Percentiles rank a stretch among this genome's conserved stretches.
phyloP scores from a whole-genome alignment of 2,113 vertebrate species.

The Promerops cafer region DNA sequence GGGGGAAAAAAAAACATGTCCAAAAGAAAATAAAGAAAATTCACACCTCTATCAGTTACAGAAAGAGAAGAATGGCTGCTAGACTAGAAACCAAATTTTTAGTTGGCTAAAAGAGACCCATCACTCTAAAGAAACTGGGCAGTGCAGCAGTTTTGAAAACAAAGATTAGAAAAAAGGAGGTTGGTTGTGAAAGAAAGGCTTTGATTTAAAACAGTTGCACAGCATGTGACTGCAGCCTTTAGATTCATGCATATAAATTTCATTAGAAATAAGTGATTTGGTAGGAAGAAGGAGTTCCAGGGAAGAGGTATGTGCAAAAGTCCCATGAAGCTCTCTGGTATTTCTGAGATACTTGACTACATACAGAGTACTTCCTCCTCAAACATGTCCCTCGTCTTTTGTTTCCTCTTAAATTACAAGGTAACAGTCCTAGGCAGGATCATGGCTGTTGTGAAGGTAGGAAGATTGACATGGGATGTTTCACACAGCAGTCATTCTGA shows the following conservation, averaged over 20 bases:
- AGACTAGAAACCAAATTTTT: neutral
- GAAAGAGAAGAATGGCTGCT: neutral
- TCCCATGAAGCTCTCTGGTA: neutral
- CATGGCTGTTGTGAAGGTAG: neutral
- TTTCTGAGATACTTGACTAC: neutral
- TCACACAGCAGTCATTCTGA: neutral
- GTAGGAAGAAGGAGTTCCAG: neutral
- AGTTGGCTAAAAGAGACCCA: neutral
- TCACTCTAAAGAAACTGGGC: neutral
- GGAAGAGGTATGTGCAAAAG: neutral
- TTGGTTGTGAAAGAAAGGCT: neutral
- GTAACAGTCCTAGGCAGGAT: neutral
- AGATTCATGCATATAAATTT: neutral
- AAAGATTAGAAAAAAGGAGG: neutral
- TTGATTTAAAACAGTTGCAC: neutral
- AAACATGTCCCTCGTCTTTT: neutral
- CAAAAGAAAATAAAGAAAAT: neutral
- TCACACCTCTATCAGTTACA: neutral
- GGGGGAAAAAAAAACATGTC: rapidly evolving
- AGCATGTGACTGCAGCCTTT: neutral
- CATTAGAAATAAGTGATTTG: neutral
- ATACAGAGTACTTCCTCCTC: neutral
- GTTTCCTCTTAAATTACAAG: neutral
- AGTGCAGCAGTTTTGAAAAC: neutral
- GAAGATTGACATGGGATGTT: neutral